A percentile compares a stretch with the other conserved stretches of the same genome.
Evolutionary conservation across 2,113 vertebrate genomes (phyloP).

Genomic region (Mormoops blainvillei): DNA sequence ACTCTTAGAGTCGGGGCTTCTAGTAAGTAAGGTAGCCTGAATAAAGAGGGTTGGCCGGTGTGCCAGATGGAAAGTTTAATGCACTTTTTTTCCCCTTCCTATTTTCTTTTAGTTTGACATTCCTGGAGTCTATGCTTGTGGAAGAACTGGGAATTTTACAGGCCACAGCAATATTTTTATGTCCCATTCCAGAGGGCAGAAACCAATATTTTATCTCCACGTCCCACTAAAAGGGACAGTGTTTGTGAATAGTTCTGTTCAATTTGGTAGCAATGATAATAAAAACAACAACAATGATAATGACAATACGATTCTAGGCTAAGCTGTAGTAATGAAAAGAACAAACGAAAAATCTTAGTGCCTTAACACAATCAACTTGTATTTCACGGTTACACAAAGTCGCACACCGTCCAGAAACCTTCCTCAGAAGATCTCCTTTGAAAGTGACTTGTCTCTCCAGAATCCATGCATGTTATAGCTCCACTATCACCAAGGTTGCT

Average conservation of each 20-base stretch:
- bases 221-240: neutral
- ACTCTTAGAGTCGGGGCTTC: neutral
- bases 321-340: neutral
- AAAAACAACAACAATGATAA: neutral
- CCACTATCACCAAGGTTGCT: neutral
- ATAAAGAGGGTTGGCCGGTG: slow-evolving; percentile 9
- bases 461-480: neutral
- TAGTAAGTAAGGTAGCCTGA: slow-evolving; percentile 3
- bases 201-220: neutral
- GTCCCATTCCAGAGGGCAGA: neutral
- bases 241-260: neutral
- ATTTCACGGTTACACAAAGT: neutral
- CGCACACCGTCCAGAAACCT: neutral
- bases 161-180: neutral
- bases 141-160: neutral
- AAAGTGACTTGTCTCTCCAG: neutral
- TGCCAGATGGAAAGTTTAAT: neutral
- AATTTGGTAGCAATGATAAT: neutral
- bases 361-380: neutral
- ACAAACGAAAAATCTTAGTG: neutral
- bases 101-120: slow-evolving; percentile 33
- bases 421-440: neutral
- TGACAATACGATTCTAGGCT: neutral
- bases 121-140: neutral
- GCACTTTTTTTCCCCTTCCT: neutral